Evolutionary conservation across 2,888 invertebrate species (phyloP).

Genomic region (Heterodera filipjevi): DNA sequence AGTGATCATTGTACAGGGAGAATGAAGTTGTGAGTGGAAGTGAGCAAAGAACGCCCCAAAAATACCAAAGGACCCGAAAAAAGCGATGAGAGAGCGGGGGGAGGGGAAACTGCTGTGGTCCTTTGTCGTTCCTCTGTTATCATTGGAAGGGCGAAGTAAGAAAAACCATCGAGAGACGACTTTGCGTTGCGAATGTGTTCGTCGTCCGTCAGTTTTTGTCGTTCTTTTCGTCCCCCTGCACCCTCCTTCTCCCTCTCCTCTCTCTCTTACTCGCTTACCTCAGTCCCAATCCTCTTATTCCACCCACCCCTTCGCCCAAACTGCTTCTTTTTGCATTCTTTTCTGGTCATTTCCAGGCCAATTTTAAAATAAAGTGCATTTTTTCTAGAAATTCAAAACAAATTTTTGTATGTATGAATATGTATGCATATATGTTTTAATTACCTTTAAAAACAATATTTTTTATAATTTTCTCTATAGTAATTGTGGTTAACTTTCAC

Average conservation of each 20-base stretch:
- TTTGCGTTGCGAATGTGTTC: background rate
- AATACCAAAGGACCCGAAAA: conserved; percentile 16
- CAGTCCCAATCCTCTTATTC: background rate
- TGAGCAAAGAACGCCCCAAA: conserved; percentile 29
- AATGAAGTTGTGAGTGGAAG: background rate
- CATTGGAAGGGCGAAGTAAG: too few species aligned
- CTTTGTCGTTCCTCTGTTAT: background rate
- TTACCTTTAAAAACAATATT: too few species aligned
- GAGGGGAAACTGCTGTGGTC: conserved; percentile 14
- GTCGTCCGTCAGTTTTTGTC: too few species aligned
- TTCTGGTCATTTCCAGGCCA: background rate
- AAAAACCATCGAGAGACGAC: too few species aligned
- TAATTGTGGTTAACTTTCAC: too few species aligned
- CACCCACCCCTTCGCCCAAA: background rate
- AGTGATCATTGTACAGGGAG: background rate
- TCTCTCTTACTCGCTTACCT: too few species aligned
- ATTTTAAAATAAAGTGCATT: background rate
- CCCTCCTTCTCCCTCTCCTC: background rate
- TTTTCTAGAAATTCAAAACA: too few species aligned
- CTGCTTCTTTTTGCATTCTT: background rate
- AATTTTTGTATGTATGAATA: too few species aligned
- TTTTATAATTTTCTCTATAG: too few species aligned
- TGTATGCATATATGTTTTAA: too few species aligned
- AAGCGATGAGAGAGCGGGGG: background rate
- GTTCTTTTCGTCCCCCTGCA: too few species aligned